A percentile compares a stretch with the other conserved stretches of the same genome.
Conservation (phyloP, 2,797 vertebrate genomes). For the Pangasius larnaudii region DNA sequence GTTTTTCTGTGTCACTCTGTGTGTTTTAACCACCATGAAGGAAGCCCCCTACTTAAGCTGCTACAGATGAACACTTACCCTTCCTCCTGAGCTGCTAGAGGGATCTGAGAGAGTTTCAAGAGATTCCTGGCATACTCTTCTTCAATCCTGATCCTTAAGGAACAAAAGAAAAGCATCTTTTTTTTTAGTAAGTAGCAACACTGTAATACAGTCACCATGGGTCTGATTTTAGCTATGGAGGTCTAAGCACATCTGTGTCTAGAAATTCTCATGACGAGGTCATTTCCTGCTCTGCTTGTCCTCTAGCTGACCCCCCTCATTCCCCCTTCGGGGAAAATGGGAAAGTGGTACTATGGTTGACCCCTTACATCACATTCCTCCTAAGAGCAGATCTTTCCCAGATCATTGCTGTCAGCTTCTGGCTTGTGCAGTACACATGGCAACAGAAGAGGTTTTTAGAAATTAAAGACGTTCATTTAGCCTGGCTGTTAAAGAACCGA, state of each 20-base stretch:
- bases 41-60: conserved; percentile 7
- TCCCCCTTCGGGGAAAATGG: conserved; percentile 18
- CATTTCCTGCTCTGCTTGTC: conserved; percentile 46
- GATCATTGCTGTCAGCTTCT: conserved; percentile 26
- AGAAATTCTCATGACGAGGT: conserved; percentile 45
- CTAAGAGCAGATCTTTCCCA: conserved; percentile 30
- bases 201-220: background rate
- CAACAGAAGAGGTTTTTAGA: background rate
- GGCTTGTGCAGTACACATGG: background rate
- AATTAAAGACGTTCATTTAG: background rate
- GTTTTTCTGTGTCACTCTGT: background rate
- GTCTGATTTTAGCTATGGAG: conserved; percentile 1
- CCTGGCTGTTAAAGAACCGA: background rate
- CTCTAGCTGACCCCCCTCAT: conserved; percentile 2
- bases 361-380: conserved; percentile 42
- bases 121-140: conserved; percentile 98
- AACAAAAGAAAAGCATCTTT: background rate
- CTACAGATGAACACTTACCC: conserved; percentile 81
- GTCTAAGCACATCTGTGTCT: conserved; percentile 33
- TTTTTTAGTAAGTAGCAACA: background rate
- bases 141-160: conserved; percentile 95
- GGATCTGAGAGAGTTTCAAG: conserved; percentile 94
- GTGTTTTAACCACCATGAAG: background rate
- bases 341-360: conserved; percentile 40
- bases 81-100: conserved; percentile 92